Conservation (phyloP, 2,888 invertebrate genomes). For the Leptopilina myrica region DNA sequence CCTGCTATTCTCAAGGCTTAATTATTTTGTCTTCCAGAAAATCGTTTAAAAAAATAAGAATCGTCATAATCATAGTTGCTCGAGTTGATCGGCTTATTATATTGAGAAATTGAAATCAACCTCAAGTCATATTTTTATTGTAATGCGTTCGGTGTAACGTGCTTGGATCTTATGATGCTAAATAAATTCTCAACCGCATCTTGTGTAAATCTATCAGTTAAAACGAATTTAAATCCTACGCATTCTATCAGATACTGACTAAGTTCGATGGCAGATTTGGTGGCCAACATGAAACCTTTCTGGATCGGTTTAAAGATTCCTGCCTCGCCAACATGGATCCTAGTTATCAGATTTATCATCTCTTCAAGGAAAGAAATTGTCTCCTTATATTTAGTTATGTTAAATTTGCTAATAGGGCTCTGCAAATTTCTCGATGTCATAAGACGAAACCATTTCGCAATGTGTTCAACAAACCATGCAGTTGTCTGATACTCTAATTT, state of each 20-base stretch:
- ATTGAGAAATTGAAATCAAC: slow-evolving; percentile 37
- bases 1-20: neutral
- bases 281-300: slow-evolving; percentile 1
- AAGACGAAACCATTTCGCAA: slow-evolving; percentile 40
- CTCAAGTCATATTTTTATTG: slow-evolving; percentile 44
- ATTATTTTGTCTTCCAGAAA: neutral
- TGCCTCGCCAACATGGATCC: neutral
- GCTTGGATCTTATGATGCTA: slow-evolving; percentile 36
- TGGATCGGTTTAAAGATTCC: slow-evolving; percentile 1
- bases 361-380: slow-evolving; percentile 4
- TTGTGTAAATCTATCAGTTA: slow-evolving; percentile 37
- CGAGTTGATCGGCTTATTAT: slow-evolving; percentile 19
- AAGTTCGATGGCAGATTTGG: slow-evolving; percentile 10
- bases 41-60: neutral
- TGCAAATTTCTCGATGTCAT: slow-evolving; percentile 40
- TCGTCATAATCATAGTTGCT: slow-evolving; percentile 40
- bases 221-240: slow-evolving; percentile 32
- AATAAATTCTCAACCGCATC: slow-evolving; percentile 45
- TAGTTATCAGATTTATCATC: neutral
- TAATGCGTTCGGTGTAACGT: slow-evolving; percentile 40
- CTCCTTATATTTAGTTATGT: neutral
- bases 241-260: neutral
- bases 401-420: slow-evolving; percentile 1
- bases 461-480: slow-evolving; percentile 39
- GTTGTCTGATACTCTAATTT: slow-evolving; percentile 40